Base-by-base conservation (phyloP, 2,797 vertebrate genomes). In the Mus caroli region DNA sequence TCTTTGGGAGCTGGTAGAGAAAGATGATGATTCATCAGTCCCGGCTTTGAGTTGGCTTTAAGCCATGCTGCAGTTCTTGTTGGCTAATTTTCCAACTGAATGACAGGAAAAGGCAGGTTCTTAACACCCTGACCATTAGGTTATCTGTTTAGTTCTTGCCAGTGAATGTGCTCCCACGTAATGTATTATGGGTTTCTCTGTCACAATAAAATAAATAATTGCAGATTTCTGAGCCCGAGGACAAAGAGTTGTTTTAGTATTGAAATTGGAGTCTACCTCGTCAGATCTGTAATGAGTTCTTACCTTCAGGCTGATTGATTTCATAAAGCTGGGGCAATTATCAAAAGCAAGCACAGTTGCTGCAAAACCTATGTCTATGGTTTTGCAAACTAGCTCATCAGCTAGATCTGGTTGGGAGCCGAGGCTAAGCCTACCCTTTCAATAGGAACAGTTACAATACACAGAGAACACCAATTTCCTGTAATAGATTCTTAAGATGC, bases 291-390 rank as follows among this genome's bases (percentile, higher is more conserved):
- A 98, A 98, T 97, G 92, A 96, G 92, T 90, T 96, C 95, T 97
- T 97, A 90, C 96, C 97, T 97, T 96, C 77, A 94, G 95, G 92
- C 92, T 96, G 97, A 97, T 87, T 96, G 96, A 96, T 96, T 96
- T 97, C 92, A 97, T 97, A 97, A 97, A 95, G 84, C 84, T 91
- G 71, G 94, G 67, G 96, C 94, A 97, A 97, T 97, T 97, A 97
- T 97, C 91, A 97, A 97, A 97, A 97, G 91, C 91, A 95, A 97
- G 89, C 94, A 96, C 64, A 95, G 64, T 95, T 54, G 89, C 76
- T 92, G 43, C 7, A 90, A 90, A 97, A 96, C 91, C 76, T 56
- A 90, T 54, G 91, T 62, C 12, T 24, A 64, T 91, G 71, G 37
- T 90, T 96, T 97, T 94, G 64, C 92, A 95, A 97, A 97, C 79